These are phyloP conservation scores for Syngnathus scovelli DNA, from an alignment of 2,113 vertebrate species.

Conservation along the genomic window DNA sequence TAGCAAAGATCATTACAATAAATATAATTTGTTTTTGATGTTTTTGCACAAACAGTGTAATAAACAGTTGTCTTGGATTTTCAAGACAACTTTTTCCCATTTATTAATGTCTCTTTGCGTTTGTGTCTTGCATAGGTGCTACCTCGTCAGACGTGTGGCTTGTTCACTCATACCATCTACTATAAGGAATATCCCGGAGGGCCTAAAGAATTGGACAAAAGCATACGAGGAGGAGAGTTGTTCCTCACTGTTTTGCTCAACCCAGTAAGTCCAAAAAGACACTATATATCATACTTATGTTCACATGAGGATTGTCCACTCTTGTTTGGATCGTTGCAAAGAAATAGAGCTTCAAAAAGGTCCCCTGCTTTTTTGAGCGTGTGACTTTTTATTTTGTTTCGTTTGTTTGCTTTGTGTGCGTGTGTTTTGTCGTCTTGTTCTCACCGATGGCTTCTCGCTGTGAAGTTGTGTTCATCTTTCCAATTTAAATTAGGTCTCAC, in stretches of 20 bases:
- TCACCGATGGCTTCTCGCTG: conserved; percentile 48
- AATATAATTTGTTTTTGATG: no score
- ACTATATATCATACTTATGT: conserved; percentile 9
- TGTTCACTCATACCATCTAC: conserved; percentile 98
- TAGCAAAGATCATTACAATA: no score
- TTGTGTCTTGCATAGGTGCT: conserved; percentile 78
- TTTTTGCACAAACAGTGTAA: neutral
- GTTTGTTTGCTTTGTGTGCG: conserved; percentile 27
- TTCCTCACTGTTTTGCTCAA: conserved; percentile 94
- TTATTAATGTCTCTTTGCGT: neutral
- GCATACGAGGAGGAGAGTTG: conserved; percentile 91
- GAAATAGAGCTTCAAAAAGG: conserved; percentile 23
- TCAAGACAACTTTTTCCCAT: neutral
- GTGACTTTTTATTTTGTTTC: conserved; percentile 25
- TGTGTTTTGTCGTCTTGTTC: conserved; percentile 40
- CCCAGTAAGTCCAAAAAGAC: conserved; percentile 79
- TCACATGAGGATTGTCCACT: conserved; percentile 15
- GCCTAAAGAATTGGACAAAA: conserved; percentile 91
- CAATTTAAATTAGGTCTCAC: conserved; percentile 70
- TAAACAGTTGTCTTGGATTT: neutral
- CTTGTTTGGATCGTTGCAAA: conserved; percentile 32
- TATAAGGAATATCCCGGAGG: conserved; percentile 97
- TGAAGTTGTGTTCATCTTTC: conserved; percentile 56
- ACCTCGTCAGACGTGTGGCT: conserved; percentile 93
- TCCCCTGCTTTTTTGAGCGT: conserved; percentile 11